Evolutionary conservation across 2,113 vertebrate species (phyloP).

Genomic region (Psettodes erumei): DNA sequence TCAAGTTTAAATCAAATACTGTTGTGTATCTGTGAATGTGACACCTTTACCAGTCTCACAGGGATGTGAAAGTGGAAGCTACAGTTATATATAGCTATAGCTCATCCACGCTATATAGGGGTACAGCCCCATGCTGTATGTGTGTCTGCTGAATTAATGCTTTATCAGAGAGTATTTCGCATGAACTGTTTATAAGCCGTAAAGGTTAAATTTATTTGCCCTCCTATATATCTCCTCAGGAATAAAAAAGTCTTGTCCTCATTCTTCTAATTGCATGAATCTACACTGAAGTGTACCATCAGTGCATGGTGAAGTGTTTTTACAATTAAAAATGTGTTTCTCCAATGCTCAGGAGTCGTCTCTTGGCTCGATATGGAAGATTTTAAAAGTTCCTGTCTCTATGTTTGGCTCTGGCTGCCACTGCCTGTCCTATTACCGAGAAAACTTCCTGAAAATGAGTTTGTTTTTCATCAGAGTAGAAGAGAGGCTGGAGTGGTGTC

Average conservation of each 20-base stretch:
- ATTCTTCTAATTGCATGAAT: neutral
- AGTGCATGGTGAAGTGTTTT: constrained; percentile 4
- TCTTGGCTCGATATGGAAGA: neutral
- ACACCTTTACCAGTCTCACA: neutral
- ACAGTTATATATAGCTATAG: neutral
- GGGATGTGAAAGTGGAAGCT: neutral
- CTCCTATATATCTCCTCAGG: neutral
- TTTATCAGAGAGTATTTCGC: neutral
- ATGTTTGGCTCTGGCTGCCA: constrained; percentile 26
- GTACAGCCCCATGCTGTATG: neutral
- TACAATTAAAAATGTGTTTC: constrained; percentile 9
- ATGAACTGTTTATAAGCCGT: neutral
- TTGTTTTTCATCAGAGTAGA: constrained; percentile 66
- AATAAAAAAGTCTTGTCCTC: neutral
- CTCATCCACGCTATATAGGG: neutral
- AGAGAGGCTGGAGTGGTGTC: constrained; percentile 47
- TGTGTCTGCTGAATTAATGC: neutral
- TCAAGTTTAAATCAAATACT: neutral
- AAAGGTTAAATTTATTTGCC: neutral
- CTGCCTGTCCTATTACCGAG: constrained; percentile 32
- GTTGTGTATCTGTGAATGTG: neutral
- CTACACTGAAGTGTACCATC: neutral
- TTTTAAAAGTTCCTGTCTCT: constrained; percentile 25
- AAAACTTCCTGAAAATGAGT: constrained; percentile 52
- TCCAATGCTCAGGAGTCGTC: neutral